A percentile compares a stretch with the other conserved stretches of the same genome.
Evolutionary conservation across 2,888 invertebrate species (phyloP).

Genomic region (Lymantria dispar): DNA sequence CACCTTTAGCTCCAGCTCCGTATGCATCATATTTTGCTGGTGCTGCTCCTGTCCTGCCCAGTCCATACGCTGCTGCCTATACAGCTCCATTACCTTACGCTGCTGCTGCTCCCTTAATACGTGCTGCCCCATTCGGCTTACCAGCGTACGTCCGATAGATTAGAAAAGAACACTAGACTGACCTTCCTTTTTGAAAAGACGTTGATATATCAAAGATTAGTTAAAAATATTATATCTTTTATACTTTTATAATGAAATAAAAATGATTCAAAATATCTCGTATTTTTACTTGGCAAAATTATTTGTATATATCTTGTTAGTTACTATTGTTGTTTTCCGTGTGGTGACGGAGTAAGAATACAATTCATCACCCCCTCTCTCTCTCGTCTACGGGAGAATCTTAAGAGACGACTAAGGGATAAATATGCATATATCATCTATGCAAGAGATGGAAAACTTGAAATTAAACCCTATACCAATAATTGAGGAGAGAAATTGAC

Average conservation of each 20-base stretch:
- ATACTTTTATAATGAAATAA: constrained; percentile 25
- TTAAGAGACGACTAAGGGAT: too few species aligned
- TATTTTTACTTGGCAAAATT: neutral
- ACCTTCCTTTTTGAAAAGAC: constrained; percentile 62
- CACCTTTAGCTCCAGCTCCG: constrained; percentile 26
- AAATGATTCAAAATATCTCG: neutral
- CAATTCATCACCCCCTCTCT: too few species aligned
- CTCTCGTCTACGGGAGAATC: too few species aligned
- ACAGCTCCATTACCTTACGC: constrained; percentile 43
- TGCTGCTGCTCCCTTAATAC: constrained; percentile 42
- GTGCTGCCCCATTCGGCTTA: constrained; percentile 49
- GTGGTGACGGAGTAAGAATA: too few species aligned
- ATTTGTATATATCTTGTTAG: too few species aligned
- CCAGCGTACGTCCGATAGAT: constrained; percentile 77
- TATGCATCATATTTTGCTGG: constrained; percentile 33
- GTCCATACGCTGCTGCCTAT: constrained; percentile 35
- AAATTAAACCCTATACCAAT: too few species aligned
- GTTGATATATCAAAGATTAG: constrained; percentile 33
- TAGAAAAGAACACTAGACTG: constrained; percentile 57
- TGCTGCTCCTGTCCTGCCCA: constrained; percentile 31
- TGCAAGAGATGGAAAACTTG: too few species aligned
- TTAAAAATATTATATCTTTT: constrained; percentile 17
- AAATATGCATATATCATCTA: too few species aligned
- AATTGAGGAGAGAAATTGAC: too few species aligned
- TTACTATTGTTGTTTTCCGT: too few species aligned